Evolutionary conservation across 2,113 vertebrate species (phyloP), one percentile per base, ranked within the genome.

Genomic region (Bombycilla garrulus): DNA sequence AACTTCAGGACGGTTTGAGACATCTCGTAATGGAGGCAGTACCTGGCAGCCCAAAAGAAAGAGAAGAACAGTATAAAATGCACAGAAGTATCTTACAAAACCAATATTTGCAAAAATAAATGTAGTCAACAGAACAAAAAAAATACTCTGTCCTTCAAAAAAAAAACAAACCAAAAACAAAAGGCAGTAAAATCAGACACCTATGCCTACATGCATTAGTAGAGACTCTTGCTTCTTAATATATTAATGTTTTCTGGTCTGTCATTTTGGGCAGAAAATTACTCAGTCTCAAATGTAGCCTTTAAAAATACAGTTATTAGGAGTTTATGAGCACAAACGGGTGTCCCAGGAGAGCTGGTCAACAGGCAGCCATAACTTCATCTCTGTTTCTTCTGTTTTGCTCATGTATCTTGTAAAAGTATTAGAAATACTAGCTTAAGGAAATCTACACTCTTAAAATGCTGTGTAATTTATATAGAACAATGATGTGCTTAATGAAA

Each of bases 1-100:
- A 25, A 99, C 98, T 97, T 99, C 99, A 33, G 99, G 99, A 61
- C 99, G 98, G 88, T 98, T 99, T 48, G 98, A 99, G 65, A 99
- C 99, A 78, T 99, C 99, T 93, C 98, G 99, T 70, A 99, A 96
- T 0, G 99, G 99, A 70, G 99, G 99, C 71, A 99, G 98, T 47
- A 99, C 99, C 99, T 99, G 74, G 56, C 33, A 88, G 76, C 36
- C 97, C 54, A 88, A 77, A 93, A 47, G 58, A 84, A 44, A 74
- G 17, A 71, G 14, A 81, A 78, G 56, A 51, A 1, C 8, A 57
- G 12, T 9, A 66, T 11, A n/a, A 44, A 86, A 80, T 7, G 23
- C n/a, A 58, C 1, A 13, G 42, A 47, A 88, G 57, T 28, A 61
- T 11, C 31, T 40, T 79, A 15, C 38, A 79, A 64, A 51, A 5